Evolutionary conservation across 2,797 vertebrate species (phyloP).

Genomic region (Fratercula arctica): DNA sequence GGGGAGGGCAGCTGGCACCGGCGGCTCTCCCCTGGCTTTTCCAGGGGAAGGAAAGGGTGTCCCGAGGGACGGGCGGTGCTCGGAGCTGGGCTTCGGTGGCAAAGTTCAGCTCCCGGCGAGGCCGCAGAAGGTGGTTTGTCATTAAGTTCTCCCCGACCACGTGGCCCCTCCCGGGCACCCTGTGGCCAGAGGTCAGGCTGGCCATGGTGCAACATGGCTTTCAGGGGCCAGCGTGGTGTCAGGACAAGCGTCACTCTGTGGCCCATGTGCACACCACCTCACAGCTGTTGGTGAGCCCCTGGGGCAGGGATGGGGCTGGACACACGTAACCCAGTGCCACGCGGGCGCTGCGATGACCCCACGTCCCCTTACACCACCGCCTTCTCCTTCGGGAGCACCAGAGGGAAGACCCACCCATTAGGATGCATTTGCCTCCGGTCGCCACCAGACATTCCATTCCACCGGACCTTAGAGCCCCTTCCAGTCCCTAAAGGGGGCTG

Average conservation of each 20-base stretch:
- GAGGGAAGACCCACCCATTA: not conserved
- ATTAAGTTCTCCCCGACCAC: not conserved
- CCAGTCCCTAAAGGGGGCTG: no score
- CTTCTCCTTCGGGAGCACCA: not conserved
- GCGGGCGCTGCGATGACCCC: accelerated
- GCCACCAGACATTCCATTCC: no score
- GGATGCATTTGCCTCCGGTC: not conserved
- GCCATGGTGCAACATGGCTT: accelerated
- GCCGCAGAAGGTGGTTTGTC: not conserved
- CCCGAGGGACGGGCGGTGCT: not conserved
- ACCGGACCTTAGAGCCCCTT: no score
- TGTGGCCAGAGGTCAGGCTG: not conserved
- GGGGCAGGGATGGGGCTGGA: not conserved
- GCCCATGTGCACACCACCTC: not conserved
- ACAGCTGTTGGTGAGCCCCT: not conserved
- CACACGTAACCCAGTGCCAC: not conserved
- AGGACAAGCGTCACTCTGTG: accelerated
- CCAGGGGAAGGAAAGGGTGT: not conserved
- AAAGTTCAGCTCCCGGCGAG: not conserved
- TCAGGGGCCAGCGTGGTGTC: accelerated
- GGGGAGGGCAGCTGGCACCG: accelerated
- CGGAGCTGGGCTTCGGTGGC: not conserved
- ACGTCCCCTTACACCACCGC: accelerated
- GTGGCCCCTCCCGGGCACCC: accelerated
- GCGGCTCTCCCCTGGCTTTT: not conserved